Conservation (phyloP, 2,797 vertebrate species). For the Sebastiscus tertius region DNA sequence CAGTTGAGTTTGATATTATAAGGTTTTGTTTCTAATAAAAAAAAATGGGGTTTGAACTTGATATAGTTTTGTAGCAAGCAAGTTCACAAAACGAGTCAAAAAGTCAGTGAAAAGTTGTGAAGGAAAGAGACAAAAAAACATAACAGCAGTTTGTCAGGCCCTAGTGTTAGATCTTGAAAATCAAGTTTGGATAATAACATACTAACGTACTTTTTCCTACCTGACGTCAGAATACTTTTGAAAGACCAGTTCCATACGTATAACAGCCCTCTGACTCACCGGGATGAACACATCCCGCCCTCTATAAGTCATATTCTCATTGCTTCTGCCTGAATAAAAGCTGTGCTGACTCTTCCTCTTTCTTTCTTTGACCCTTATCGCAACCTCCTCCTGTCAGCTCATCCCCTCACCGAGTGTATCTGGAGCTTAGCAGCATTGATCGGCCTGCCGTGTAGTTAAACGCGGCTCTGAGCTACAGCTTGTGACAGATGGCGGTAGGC, state of each 20-base stretch:
- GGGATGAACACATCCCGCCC: background rate
- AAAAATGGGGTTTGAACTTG: background rate
- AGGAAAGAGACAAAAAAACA: background rate
- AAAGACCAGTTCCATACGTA: background rate
- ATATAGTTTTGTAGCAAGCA: background rate
- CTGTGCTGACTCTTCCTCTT: background rate
- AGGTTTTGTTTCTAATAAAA: background rate
- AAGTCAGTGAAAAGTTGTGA: background rate
- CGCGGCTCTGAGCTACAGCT: background rate
- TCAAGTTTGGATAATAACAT: background rate
- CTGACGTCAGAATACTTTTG: background rate
- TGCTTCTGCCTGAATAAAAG: background rate
- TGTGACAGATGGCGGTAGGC: conserved; percentile 44
- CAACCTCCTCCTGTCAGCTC: conserved; percentile 5
- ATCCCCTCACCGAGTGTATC: background rate
- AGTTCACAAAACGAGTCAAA: background rate
- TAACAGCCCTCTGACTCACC: background rate
- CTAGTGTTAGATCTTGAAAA: background rate
- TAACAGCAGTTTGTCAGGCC: background rate
- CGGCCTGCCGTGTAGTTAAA: background rate
- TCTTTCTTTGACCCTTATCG: background rate
- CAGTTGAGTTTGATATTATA: background rate
- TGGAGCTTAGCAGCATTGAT: background rate
- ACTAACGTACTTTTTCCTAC: background rate
- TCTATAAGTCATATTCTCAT: conserved; percentile 13